Conservation (phyloP, 2,113 vertebrate species). For the Telmatochromis sp. region DNA sequence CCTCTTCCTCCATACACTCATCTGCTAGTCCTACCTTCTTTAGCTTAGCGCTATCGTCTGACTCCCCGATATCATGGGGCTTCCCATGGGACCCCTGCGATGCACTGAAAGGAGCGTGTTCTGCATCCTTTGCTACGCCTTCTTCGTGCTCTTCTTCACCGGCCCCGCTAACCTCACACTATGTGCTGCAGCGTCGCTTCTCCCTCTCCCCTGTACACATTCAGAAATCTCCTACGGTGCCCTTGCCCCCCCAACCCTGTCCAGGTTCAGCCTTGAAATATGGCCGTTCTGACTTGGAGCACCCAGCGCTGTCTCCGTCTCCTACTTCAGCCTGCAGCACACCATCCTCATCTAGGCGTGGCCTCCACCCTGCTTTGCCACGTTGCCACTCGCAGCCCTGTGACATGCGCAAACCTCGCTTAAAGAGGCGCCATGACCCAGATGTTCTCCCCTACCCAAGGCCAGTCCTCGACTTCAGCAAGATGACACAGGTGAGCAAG, state of each 20-base stretch:
- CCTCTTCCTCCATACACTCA: conserved; percentile 71
- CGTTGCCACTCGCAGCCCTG: conserved; percentile 86
- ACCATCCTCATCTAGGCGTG: conserved; percentile 68
- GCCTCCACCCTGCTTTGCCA: conserved; percentile 67
- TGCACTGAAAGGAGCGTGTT: conserved; percentile 64
- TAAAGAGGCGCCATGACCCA: conserved; percentile 80
- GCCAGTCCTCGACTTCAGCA: conserved; percentile 77
- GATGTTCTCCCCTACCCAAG: conserved; percentile 73
- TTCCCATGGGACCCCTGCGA: conserved; percentile 66
- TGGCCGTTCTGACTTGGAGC: conserved; percentile 53
- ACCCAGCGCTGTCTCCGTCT: conserved; percentile 70
- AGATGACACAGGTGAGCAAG: conserved; percentile 76
- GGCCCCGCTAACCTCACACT: conserved; percentile 53
- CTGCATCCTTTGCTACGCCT: conserved; percentile 63
- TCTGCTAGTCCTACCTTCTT: conserved; percentile 80
- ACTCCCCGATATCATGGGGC: conserved; percentile 71
- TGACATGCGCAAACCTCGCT: conserved; percentile 77
- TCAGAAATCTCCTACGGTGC: conserved; percentile 68
- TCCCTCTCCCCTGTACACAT: conserved; percentile 84
- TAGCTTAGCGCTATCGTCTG: conserved; percentile 75
- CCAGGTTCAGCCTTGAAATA: conserved; percentile 28
- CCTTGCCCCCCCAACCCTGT: conserved; percentile 65
- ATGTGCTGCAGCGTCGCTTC: conserved; percentile 76
- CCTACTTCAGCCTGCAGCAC: conserved; percentile 78
- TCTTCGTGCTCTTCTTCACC: conserved; percentile 72